Evolutionary conservation across 2,888 invertebrate genomes (phyloP).

Genomic region (Sipha maydis): DNA sequence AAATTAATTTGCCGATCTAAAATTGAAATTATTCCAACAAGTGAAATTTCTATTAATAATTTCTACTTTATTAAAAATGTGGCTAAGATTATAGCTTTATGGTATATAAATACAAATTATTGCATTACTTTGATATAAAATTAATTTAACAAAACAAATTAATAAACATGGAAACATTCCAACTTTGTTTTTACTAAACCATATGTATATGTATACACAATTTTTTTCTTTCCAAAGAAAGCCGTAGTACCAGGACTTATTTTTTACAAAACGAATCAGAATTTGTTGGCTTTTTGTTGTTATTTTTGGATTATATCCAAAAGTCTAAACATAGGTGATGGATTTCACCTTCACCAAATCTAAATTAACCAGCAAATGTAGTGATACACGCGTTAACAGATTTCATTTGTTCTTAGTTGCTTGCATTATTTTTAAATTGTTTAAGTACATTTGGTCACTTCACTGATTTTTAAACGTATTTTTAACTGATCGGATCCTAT

Average conservation of each 20-base stretch:
- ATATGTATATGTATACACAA: not conserved
- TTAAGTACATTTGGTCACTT: not conserved
- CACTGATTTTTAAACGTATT: not conserved
- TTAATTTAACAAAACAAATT: not conserved
- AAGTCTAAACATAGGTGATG: conserved; percentile 41
- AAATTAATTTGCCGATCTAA: not conserved
- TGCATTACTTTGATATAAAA: not conserved
- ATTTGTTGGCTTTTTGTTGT: conserved; percentile 22
- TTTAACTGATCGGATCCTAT: not conserved
- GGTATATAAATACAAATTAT: not conserved
- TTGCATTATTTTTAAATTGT: not conserved
- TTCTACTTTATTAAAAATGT: not conserved
- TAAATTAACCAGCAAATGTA: not conserved
- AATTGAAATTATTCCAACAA: not conserved
- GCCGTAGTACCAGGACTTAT: not conserved
- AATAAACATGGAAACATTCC: conserved; percentile 27
- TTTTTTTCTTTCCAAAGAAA: not conserved
- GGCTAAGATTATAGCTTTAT: too few relatives aligned
- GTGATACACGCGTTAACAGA: not conserved
- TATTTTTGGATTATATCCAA: conserved; percentile 30
- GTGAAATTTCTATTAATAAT: not conserved
- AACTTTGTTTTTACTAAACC: conserved; percentile 6
- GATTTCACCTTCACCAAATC: conserved; percentile 4
- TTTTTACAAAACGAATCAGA: conserved; percentile 2
- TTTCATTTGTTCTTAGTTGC: not conserved